Evolutionary conservation across 2,888 invertebrate genomes (phyloP).

Genomic region (Aradus depressus): DNA sequence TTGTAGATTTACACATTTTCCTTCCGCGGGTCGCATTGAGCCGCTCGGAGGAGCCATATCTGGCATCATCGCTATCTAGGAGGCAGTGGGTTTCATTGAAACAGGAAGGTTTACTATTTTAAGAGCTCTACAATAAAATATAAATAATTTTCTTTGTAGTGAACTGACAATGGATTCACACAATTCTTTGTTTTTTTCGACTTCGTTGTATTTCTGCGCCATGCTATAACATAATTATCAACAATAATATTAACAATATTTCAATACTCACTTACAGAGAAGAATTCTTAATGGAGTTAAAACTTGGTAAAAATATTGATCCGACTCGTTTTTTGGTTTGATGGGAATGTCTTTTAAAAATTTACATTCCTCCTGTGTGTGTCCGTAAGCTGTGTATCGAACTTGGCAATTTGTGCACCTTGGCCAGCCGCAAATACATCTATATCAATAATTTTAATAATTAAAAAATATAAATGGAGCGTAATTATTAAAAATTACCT

Average conservation of each 20-base stretch:
- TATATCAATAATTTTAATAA: not conserved
- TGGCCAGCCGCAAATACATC: constrained; percentile 5
- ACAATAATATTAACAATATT: not conserved
- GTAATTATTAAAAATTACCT: not conserved
- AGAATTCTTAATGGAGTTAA: constrained; percentile 8
- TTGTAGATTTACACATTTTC: no score
- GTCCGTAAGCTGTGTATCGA: not conserved
- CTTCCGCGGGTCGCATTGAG: no score
- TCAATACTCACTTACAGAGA: constrained; percentile 10
- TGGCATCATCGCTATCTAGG: no score
- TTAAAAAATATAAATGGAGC: not conserved
- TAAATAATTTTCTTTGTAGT: no score
- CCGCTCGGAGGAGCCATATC: no score
- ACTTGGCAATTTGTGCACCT: not conserved
- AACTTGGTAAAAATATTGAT: constrained; percentile 3
- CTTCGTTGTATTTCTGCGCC: not conserved
- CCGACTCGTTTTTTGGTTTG: not conserved
- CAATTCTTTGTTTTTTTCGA: not conserved
- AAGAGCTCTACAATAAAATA: no score
- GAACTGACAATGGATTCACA: not conserved
- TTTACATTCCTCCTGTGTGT: not conserved
- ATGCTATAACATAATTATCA: not conserved
- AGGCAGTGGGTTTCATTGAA: no score
- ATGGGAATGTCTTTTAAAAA: not conserved
- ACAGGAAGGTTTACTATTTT: no score